phyloP scores from a whole-genome alignment of 1,140 invertebrate genomes.

The Tribolium castaneum region DNA sequence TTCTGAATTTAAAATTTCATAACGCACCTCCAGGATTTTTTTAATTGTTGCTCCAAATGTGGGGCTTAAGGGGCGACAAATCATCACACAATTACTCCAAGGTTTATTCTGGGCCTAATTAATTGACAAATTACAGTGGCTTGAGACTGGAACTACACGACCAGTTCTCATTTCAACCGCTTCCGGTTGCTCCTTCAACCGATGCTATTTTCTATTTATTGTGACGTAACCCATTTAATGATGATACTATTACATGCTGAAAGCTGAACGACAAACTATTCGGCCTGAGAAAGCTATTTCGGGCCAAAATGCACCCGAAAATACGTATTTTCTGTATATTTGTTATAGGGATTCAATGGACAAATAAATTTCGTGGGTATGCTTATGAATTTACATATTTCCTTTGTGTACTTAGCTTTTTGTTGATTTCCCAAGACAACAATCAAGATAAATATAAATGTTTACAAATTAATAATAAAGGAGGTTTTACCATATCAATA shows the following conservation, averaged over 20 bases:
- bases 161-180: background rate
- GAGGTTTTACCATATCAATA: too few species aligned
- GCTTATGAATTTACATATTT: background rate
- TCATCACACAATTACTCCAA: background rate
- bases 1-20: slow-evolving; percentile 14
- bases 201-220: background rate
- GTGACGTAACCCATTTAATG: background rate
- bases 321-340: too few species aligned
- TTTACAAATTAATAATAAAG: too few species aligned
- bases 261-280: background rate
- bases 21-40: background rate
- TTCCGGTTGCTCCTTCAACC: background rate
- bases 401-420: background rate
- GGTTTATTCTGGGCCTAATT: background rate
- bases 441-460: background rate
- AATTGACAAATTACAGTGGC: background rate
- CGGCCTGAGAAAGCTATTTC: background rate
- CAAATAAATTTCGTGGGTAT: too few species aligned
- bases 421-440: background rate
- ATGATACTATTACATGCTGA: background rate
- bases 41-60: background rate
- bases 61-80: background rate
- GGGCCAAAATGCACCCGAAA: background rate
- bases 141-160: background rate
- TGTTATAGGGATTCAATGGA: too few species aligned